These are phyloP conservation scores for Chaenogobius annularis DNA, from an alignment of 2,113 vertebrate species.

Conservation along the genomic window DNA sequence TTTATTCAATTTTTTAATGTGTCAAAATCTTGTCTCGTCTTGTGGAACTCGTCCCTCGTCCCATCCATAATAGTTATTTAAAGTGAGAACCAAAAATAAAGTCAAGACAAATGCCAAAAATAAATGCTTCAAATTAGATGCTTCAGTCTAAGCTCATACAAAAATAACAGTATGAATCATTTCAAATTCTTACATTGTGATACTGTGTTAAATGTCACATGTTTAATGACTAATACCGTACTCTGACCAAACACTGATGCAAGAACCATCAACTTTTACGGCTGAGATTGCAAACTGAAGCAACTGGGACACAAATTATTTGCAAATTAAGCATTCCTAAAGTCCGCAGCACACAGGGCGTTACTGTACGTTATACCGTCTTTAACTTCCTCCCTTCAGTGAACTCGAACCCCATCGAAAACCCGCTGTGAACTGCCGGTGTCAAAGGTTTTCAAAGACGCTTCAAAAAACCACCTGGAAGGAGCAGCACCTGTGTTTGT, in stretches of 20 bases:
- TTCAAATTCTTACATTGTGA: too few species aligned
- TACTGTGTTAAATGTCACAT: too few species aligned
- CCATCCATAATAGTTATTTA: too few species aligned
- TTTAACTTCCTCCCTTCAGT: slow-evolving; percentile 3
- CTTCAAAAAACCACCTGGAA: slow-evolving; percentile 31
- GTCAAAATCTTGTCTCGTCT: too few species aligned
- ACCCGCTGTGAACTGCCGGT: neutral
- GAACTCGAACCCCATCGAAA: neutral
- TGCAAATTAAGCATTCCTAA: too few species aligned
- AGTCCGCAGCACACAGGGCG: neutral
- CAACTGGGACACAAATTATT: neutral
- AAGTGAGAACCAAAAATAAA: too few species aligned
- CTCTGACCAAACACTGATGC: slow-evolving; percentile 5
- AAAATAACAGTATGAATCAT: too few species aligned
- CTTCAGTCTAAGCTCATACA: too few species aligned
- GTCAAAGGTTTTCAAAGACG: slow-evolving; percentile 11
- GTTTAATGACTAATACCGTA: neutral
- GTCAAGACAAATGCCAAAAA: neutral
- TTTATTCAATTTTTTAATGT: too few species aligned
- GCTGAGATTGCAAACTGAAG: neutral
- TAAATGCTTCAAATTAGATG: too few species aligned
- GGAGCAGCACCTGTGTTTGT: slow-evolving; percentile 7
- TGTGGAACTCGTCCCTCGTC: too few species aligned
- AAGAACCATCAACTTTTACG: neutral
- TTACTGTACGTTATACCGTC: neutral